Evolutionary conservation across 2,113 vertebrate species (phyloP).

Genomic region (Epinephelus cyanopodus): DNA sequence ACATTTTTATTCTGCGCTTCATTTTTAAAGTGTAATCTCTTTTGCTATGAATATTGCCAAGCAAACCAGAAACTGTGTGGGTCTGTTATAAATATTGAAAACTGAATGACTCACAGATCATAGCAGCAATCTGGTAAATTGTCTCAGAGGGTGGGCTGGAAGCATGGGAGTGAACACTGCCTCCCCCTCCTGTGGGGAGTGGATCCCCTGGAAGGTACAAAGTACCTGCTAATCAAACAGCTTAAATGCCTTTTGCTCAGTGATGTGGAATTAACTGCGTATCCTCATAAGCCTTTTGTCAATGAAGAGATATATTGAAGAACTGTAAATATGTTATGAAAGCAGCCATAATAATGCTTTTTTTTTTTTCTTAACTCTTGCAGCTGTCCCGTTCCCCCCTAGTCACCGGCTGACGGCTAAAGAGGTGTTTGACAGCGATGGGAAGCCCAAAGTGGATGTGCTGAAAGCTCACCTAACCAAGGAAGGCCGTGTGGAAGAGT

Average conservation of each 20-base stretch:
- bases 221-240: slow-evolving; percentile 69
- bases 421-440: slow-evolving; percentile 98
- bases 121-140: slow-evolving; percentile 65
- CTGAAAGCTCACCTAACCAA: slow-evolving; percentile 99
- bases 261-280: slow-evolving; percentile 49
- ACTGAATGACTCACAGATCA: slow-evolving; percentile 68
- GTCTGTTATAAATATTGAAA: slow-evolving; percentile 63
- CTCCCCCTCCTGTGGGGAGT: slow-evolving; percentile 54
- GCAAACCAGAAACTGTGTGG: slow-evolving; percentile 45
- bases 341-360: slow-evolving; percentile 10
- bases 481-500: slow-evolving; percentile 97
- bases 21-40: slow-evolving; percentile 19
- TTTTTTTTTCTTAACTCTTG: slow-evolving; percentile 25
- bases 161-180: slow-evolving; percentile 47
- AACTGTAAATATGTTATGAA: slow-evolving; percentile 27
- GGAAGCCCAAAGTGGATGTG: slow-evolving; percentile 97
- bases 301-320: slow-evolving; percentile 31
- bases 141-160: slow-evolving; percentile 67
- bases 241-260: slow-evolving; percentile 56
- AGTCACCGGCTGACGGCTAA: slow-evolving; percentile 97
- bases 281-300: slow-evolving; percentile 51
- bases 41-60: slow-evolving; percentile 34
- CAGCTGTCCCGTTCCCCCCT: slow-evolving; percentile 98
- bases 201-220: slow-evolving; percentile 64
- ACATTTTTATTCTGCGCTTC: slow-evolving; percentile 30